Conservation (phyloP, 2,113 vertebrate species). For the Myotis brandtii region DNA sequence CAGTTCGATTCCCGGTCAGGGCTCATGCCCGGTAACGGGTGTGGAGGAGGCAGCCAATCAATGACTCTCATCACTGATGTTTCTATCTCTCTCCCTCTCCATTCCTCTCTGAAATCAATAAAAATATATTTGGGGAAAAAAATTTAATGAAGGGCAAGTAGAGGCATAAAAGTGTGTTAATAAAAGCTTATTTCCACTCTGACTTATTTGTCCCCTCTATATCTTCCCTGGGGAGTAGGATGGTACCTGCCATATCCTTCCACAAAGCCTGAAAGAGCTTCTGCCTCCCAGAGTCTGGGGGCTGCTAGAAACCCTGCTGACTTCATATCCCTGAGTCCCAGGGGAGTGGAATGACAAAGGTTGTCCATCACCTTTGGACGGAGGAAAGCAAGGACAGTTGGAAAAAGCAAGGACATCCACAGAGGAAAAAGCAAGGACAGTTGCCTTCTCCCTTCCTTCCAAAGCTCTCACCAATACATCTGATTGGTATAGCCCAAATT, state of each 20-base stretch:
- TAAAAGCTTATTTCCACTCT: not conserved
- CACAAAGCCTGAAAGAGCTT: conserved; percentile 23
- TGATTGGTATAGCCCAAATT: not conserved
- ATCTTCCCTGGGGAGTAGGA: not conserved
- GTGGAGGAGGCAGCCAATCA: too few relatives aligned
- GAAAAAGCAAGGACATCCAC: not conserved
- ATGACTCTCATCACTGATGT: too few relatives aligned
- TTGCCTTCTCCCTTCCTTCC: not conserved
- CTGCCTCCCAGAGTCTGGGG: not conserved
- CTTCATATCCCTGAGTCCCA: not conserved
- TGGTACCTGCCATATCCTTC: not conserved
- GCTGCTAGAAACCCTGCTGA: not conserved
- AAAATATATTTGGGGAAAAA: not conserved
- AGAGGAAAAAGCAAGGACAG: not conserved
- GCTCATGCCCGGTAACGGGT: too few relatives aligned
- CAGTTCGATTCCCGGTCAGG: too few relatives aligned
- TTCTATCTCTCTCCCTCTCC: too few relatives aligned
- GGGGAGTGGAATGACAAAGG: not conserved
- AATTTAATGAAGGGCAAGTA: not conserved
- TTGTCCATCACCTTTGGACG: not conserved
- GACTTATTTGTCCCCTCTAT: not conserved
- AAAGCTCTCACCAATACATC: not conserved
- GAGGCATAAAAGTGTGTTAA: not conserved
- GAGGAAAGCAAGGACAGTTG: not conserved
- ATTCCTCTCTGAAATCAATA: too few relatives aligned